Conservation (phyloP, 37 sponge, comb jelly and placozoan species). For the Halichondria panicea region DNA sequence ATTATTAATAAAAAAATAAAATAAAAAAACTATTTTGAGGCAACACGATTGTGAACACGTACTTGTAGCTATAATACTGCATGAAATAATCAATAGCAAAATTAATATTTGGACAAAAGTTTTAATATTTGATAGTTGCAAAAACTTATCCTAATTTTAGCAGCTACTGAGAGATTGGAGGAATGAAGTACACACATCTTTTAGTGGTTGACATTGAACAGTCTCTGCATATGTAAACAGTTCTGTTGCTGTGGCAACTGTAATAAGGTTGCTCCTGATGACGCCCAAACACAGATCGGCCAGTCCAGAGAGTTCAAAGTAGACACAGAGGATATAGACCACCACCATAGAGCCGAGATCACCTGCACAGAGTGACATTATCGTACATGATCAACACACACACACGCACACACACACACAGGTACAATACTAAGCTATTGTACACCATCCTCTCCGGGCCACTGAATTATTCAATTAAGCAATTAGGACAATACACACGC, state of each 20-base stretch:
- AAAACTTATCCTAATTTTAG: background rate
- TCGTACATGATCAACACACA: too few species aligned
- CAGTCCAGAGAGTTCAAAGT: background rate
- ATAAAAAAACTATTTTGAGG: too few species aligned
- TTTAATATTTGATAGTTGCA: background rate
- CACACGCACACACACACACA: too few species aligned
- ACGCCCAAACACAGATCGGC: background rate
- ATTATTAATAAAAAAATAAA: background rate
- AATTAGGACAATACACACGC: too few species aligned
- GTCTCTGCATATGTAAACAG: conserved; percentile 19
- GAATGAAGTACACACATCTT: background rate
- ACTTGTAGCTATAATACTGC: too few species aligned
- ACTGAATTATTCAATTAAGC: too few species aligned
- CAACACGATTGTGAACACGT: too few species aligned
- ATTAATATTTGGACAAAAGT: background rate
- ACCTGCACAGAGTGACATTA: too few species aligned
- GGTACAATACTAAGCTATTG: too few species aligned
- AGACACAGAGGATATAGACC: conserved; percentile 17
- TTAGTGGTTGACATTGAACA: conserved; percentile 8
- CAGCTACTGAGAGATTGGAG: background rate
- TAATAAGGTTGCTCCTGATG: background rate
- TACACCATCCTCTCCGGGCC: too few species aligned
- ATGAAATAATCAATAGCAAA: too few species aligned
- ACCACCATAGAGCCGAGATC: background rate
- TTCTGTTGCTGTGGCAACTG: background rate